phyloP scores from a whole-genome alignment of 2,797 vertebrate genomes.

The Gorsachius magnificus region DNA sequence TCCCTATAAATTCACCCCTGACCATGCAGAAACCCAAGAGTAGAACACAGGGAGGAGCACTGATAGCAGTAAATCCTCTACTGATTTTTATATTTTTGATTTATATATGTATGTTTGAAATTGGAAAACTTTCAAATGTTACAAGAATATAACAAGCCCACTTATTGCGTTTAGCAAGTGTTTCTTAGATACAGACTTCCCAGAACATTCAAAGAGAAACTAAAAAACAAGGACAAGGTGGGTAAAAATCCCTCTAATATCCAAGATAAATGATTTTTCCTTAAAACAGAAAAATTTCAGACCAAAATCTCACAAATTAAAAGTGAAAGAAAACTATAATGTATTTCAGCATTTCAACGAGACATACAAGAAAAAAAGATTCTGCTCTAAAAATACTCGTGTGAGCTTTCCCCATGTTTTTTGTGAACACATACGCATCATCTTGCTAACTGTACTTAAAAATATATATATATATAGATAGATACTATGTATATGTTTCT shows the following conservation, averaged over 20 bases:
- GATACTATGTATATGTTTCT: accelerated
- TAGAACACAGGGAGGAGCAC: background rate
- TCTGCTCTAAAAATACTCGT: background rate
- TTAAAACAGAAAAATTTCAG: background rate
- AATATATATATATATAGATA: background rate
- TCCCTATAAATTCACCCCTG: background rate
- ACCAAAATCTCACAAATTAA: background rate
- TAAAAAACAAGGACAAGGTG: background rate
- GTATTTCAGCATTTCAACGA: background rate
- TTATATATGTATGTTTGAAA: background rate
- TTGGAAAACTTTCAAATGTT: background rate
- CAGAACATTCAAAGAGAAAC: background rate
- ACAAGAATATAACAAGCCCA: background rate
- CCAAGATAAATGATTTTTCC: background rate
- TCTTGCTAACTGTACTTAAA: background rate
- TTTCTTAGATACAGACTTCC: background rate
- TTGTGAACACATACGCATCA: background rate
- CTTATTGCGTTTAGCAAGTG: background rate
- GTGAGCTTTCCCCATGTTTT: background rate
- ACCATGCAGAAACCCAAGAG: accelerated
- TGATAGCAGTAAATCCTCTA: background rate
- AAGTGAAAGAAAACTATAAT: background rate
- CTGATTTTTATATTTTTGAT: too few species aligned
- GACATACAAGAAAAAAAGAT: background rate
- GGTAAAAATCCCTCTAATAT: background rate